Conservation (phyloP, 2,888 invertebrate species). For the Mesopsocus fuscifrons region DNA sequence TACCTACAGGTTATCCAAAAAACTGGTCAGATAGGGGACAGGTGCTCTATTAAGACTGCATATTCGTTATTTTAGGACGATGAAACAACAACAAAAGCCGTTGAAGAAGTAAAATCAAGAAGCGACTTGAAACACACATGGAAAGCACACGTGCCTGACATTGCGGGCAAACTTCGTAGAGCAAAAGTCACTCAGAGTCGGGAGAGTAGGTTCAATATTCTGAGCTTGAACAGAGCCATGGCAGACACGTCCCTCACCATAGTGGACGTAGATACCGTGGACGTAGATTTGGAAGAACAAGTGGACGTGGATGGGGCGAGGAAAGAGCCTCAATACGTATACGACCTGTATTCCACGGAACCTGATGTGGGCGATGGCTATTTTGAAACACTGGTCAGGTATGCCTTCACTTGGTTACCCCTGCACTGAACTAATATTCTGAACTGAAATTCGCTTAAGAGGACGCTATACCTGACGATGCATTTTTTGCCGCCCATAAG, state of each 20-base stretch:
- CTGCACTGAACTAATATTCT: no score
- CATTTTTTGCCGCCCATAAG: no score
- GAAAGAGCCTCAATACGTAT: background rate
- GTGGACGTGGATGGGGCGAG: background rate
- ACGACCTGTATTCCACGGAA: conserved; percentile 1
- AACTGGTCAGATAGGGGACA: no score
- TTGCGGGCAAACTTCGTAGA: background rate
- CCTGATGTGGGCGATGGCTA: background rate
- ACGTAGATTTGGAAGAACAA: background rate
- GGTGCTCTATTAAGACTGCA: no score
- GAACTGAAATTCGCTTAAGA: no score
- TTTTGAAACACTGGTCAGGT: conserved; percentile 1
- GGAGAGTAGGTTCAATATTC: background rate
- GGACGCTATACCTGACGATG: no score
- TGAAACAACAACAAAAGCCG: background rate
- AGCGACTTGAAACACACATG: no score
- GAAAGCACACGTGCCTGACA: background rate
- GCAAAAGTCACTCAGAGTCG: background rate
- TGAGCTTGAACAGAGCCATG: background rate
- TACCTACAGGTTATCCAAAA: no score
- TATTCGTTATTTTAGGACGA: background rate
- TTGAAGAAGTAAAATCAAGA: no score
- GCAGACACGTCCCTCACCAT: no score
- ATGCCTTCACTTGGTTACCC: no score
- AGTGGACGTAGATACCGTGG: conserved; percentile 1